phyloP scores from a whole-genome alignment of 2,888 invertebrate species.

The Coleophora flavipennella region DNA sequence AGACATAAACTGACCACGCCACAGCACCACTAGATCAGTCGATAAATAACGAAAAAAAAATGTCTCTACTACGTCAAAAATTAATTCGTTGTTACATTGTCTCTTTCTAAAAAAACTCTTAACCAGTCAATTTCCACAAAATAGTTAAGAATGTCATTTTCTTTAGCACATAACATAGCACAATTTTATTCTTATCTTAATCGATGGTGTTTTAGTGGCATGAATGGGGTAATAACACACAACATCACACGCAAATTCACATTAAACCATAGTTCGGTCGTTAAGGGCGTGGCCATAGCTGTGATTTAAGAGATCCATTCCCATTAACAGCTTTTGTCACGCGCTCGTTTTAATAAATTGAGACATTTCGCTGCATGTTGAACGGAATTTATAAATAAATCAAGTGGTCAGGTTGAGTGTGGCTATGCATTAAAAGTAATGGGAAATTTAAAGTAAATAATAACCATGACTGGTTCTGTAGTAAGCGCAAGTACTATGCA shows the following conservation, averaged over 20 bases:
- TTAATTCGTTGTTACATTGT: not conserved
- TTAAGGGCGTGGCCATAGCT: constrained; percentile 39
- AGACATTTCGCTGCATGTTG: constrained; percentile 40
- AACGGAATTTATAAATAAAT: not conserved
- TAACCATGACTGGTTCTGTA: no score
- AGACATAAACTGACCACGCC: no score
- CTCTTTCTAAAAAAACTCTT: not conserved
- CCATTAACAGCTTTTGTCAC: constrained; percentile 55
- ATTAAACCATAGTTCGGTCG: constrained; percentile 45
- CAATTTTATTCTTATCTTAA: constrained; percentile 29
- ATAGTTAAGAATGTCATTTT: no score
- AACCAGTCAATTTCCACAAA: not conserved
- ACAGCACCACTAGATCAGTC: no score
- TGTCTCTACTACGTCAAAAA: no score
- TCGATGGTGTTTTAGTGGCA: constrained; percentile 35
- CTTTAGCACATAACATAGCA: no score
- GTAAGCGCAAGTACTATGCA: no score
- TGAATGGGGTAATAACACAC: constrained; percentile 28
- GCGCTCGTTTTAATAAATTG: constrained; percentile 49
- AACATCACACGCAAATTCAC: constrained; percentile 38
- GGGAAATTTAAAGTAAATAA: no score
- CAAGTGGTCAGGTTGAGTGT: no score
- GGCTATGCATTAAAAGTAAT: no score
- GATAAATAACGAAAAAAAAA: no score
- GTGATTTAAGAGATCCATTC: constrained; percentile 24